Evolutionary conservation across 1,140 invertebrate genomes (phyloP).

Genomic region (Scaptomyza graminum): DNA sequence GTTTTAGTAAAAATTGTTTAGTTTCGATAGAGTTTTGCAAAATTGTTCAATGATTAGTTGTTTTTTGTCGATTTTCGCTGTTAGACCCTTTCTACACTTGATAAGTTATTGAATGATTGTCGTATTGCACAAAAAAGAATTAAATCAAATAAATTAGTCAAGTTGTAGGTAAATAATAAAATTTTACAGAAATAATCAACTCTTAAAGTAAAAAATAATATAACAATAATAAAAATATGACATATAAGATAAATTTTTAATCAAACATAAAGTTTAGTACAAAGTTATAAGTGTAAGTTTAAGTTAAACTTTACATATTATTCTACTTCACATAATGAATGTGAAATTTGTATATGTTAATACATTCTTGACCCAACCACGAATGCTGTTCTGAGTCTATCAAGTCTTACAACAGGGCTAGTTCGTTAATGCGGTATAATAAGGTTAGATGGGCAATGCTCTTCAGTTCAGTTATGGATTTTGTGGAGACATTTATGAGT

Average conservation of each 20-base stretch:
- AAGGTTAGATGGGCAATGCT: background rate
- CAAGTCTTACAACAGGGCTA: background rate
- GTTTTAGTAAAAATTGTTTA: slow-evolving; percentile 67
- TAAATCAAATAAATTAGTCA: slow-evolving; percentile 59
- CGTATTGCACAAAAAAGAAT: slow-evolving; percentile 43
- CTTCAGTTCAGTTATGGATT: background rate
- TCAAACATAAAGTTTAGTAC: background rate
- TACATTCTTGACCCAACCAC: background rate
- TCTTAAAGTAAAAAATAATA: slow-evolving; percentile 4
- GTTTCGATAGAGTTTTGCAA: slow-evolving; percentile 59
- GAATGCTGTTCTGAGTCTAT: background rate
- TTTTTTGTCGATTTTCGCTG: slow-evolving; percentile 42
- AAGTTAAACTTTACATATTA: background rate
- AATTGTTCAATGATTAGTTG: slow-evolving; percentile 59
- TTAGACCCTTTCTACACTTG: slow-evolving; percentile 56
- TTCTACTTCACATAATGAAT: too few relatives aligned
- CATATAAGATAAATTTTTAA: background rate
- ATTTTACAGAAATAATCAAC: slow-evolving; percentile 17
- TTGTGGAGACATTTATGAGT: background rate
- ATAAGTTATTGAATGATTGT: slow-evolving; percentile 34
- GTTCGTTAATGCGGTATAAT: background rate
- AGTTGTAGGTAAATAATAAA: slow-evolving; percentile 24
- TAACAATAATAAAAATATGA: slow-evolving; percentile 6
- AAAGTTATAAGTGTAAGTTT: background rate
- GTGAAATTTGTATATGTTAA: background rate